Evolutionary conservation across 2,797 vertebrate genomes (phyloP).

Genomic region (Pantherophis alleghaniensis): DNA sequence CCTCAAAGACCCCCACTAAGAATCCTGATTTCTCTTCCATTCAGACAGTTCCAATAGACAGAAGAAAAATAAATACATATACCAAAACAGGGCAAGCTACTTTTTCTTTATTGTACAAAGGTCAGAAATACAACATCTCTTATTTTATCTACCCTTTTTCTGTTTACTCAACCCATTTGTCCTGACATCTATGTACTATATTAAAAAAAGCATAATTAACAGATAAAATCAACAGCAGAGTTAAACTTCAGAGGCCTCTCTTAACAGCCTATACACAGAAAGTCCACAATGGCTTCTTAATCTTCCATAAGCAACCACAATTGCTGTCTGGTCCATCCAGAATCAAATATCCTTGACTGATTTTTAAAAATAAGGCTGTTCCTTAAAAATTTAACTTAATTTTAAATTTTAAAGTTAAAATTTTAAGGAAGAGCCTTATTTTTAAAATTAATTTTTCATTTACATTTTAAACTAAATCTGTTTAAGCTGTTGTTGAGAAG

Average conservation of each 20-base stretch:
- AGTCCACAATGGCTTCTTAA: neutral
- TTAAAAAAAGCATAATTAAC: neutral
- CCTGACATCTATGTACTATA: neutral
- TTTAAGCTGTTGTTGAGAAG: neutral
- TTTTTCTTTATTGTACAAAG: neutral
- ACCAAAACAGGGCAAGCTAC: neutral
- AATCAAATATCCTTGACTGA: neutral
- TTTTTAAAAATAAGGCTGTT: neutral
- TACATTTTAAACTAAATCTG: neutral
- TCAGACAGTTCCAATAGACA: neutral
- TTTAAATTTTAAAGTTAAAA: neutral
- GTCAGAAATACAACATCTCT: neutral
- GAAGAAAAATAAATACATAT: neutral
- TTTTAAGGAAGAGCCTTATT: neutral
- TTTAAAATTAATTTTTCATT: neutral
- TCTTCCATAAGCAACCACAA: neutral
- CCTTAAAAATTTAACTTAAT: neutral
- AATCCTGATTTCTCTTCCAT: neutral
- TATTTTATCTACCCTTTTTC: neutral
- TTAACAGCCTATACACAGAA: neutral
- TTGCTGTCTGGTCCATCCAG: neutral
- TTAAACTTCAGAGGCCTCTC: neutral
- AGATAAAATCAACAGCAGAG: neutral
- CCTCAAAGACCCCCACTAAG: neutral
- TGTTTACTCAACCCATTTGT: neutral